These are phyloP conservation scores for Orcinus orca DNA, from an alignment of 2,113 vertebrate species.

Conservation along the genomic window DNA sequence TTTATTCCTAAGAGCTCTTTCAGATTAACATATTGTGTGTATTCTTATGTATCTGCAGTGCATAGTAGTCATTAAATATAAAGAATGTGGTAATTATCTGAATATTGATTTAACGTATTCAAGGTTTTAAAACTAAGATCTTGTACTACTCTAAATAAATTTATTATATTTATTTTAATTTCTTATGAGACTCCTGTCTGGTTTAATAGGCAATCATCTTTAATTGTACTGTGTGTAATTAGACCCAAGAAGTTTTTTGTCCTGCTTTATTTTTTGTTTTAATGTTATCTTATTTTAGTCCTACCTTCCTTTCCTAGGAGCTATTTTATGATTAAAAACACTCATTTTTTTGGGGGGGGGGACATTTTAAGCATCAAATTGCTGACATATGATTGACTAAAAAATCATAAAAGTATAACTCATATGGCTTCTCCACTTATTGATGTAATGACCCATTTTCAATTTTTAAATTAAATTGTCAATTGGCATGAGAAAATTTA, in stretches of 20 bases:
- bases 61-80: neutral
- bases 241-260: neutral
- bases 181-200: neutral
- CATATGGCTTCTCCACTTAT: neutral
- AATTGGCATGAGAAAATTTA: neutral
- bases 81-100: neutral
- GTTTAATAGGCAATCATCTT: neutral
- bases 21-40: neutral
- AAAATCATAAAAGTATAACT: neutral
- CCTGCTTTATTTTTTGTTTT: neutral
- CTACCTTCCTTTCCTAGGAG: neutral
- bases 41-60: neutral
- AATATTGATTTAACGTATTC: neutral
- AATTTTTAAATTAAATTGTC: neutral
- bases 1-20: neutral
- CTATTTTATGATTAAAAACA: neutral
- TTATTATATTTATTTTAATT: neutral
- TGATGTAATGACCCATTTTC: neutral
- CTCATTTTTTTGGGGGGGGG: neutral
- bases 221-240: neutral
- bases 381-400: neutral
- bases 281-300: neutral
- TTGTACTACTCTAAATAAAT: neutral
- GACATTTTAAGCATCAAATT: neutral
- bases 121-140: neutral